Conservation (phyloP, 2,888 invertebrate species). For the Poecilus cupreus region DNA sequence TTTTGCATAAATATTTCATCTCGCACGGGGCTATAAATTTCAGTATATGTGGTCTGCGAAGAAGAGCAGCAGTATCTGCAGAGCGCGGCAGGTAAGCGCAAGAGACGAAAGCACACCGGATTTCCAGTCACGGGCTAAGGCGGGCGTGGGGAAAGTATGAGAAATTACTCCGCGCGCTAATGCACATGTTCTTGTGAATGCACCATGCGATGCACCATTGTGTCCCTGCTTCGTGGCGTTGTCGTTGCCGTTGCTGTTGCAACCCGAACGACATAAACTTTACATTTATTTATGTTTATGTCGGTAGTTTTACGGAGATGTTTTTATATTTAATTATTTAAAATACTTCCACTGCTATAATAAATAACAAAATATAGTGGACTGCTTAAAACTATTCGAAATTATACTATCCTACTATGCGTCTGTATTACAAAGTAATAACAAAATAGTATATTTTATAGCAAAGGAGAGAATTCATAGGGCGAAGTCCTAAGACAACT, state of each 20-base stretch:
- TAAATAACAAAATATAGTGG: too few species aligned
- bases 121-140: slow-evolving; percentile 20
- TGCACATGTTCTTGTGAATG: slow-evolving; percentile 35
- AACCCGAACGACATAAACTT: background rate
- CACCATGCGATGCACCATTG: slow-evolving; percentile 24
- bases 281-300: background rate
- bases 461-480: too few species aligned
- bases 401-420: too few species aligned
- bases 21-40: slow-evolving; percentile 50
- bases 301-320: background rate
- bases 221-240: background rate
- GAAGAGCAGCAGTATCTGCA: slow-evolving; percentile 23
- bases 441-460: too few species aligned
- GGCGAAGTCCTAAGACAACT: too few species aligned
- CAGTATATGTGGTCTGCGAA: slow-evolving; percentile 45
- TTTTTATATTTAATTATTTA: too few species aligned
- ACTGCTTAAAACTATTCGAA: too few species aligned
- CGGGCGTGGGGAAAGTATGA: slow-evolving; percentile 7
- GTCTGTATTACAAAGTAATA: too few species aligned
- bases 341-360: too few species aligned
- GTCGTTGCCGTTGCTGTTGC: background rate
- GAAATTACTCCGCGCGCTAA: slow-evolving; percentile 33
- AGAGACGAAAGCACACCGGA: slow-evolving; percentile 16
- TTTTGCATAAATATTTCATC: slow-evolving; percentile 58
- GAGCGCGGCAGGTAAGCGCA: slow-evolving; percentile 14